Evolutionary conservation across 2,113 vertebrate species (phyloP).

Genomic region (Neofelis nebulosa): DNA sequence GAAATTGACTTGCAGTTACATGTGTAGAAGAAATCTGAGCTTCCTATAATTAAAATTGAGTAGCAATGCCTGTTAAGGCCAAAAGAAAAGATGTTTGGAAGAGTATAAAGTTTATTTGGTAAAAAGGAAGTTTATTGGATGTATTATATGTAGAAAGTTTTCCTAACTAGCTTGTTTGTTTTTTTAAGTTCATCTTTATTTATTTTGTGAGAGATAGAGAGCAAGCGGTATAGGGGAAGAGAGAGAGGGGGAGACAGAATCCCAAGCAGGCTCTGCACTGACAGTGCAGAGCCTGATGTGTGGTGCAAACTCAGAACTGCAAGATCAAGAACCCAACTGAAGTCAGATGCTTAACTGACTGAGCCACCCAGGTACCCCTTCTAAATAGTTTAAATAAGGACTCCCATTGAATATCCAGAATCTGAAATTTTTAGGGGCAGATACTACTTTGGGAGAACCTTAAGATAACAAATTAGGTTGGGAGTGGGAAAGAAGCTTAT

Average conservation of each 20-base stretch:
- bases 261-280: too few species aligned
- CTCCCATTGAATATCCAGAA: not conserved
- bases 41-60: not conserved
- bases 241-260: too few species aligned
- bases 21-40: not conserved
- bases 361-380: too few species aligned
- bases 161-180: not conserved
- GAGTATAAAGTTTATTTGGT: not conserved
- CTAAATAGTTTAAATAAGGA: not conserved
- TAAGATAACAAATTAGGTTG: not conserved
- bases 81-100: not conserved
- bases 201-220: too few species aligned
- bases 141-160: not conserved
- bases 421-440: not conserved
- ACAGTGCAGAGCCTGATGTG: too few species aligned
- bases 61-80: not conserved
- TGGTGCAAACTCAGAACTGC: too few species aligned
- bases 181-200: too few species aligned
- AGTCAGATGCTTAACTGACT: too few species aligned
- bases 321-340: too few species aligned
- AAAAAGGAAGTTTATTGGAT: not conserved
- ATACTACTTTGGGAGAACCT: not conserved
- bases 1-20: not conserved
- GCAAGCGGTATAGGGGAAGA: too few species aligned
- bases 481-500: not conserved